Conservation (phyloP, 2,888 invertebrate species). For the Bhutanitis thaidina region DNA sequence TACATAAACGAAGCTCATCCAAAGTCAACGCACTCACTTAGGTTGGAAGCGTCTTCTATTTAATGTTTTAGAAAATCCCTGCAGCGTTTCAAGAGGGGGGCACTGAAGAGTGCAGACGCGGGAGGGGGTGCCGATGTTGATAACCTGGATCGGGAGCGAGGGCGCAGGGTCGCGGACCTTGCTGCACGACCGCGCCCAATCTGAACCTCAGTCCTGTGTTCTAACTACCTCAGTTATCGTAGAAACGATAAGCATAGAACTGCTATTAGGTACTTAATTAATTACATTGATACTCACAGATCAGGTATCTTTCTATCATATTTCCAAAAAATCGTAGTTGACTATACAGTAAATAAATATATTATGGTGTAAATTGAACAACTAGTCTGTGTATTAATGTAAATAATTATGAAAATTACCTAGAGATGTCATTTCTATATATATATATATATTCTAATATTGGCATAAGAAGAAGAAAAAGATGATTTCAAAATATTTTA, state of each 20-base stretch:
- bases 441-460: too few species aligned
- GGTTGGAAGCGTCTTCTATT: slow-evolving; percentile 56
- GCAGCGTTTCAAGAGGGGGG: slow-evolving; percentile 56
- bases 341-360: too few species aligned
- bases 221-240: slow-evolving; percentile 31
- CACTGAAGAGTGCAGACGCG: slow-evolving; percentile 34
- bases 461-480: too few species aligned
- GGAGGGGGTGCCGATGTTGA: slow-evolving; percentile 55
- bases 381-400: too few species aligned
- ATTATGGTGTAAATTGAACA: too few species aligned
- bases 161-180: slow-evolving; percentile 71
- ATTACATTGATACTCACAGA: neutral
- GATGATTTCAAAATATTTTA: too few species aligned
- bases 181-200: slow-evolving; percentile 64
- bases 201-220: slow-evolving; percentile 33
- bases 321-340: too few species aligned
- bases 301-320: too few species aligned
- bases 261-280: slow-evolving; percentile 23
- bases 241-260: slow-evolving; percentile 28
- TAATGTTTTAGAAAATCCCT: slow-evolving; percentile 73
- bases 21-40: slow-evolving; percentile 67
- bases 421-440: too few species aligned
- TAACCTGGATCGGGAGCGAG: slow-evolving; percentile 76
- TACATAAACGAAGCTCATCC: slow-evolving; percentile 27
- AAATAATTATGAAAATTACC: too few species aligned